A percentile compares a stretch with the other conserved stretches of the same genome.
Evolutionary conservation across 1,140 invertebrate genomes (phyloP).

Genomic region (Drosophila seguyi): DNA sequence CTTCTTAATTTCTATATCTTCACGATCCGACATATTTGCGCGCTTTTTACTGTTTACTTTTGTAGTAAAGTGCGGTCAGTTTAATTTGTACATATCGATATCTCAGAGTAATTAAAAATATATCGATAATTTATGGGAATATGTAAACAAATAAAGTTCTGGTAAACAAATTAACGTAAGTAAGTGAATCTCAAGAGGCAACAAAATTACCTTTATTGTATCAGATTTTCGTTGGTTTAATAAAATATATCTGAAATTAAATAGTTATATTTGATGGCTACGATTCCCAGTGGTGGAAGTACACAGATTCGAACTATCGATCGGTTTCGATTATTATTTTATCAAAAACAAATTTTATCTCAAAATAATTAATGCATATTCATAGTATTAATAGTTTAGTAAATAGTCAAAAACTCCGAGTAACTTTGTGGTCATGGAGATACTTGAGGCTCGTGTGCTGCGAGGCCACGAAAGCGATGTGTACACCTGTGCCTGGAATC

Average conservation of each 20-base stretch:
- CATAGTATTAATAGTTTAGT: background rate
- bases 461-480: constrained; percentile 99
- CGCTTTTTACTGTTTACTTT: constrained; percentile 55
- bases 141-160: background rate
- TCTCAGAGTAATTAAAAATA: background rate
- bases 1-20: constrained; percentile 62
- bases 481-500: constrained; percentile 99
- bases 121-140: background rate
- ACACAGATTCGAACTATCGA: background rate
- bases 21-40: constrained; percentile 49
- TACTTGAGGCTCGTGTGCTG: constrained; percentile 97
- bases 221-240: background rate
- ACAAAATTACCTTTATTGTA: background rate
- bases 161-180: background rate
- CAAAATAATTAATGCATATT: background rate
- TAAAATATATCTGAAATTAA: background rate
- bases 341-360: background rate
- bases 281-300: background rate
- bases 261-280: background rate
- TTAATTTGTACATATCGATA: background rate
- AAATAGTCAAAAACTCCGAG: constrained; percentile 26
- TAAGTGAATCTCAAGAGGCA: background rate
- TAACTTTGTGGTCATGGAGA: constrained; percentile 92
- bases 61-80: background rate
- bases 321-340: background rate